phyloP scores from a whole-genome alignment of 92 coral and sea anemone species.

The Porites lobata region DNA sequence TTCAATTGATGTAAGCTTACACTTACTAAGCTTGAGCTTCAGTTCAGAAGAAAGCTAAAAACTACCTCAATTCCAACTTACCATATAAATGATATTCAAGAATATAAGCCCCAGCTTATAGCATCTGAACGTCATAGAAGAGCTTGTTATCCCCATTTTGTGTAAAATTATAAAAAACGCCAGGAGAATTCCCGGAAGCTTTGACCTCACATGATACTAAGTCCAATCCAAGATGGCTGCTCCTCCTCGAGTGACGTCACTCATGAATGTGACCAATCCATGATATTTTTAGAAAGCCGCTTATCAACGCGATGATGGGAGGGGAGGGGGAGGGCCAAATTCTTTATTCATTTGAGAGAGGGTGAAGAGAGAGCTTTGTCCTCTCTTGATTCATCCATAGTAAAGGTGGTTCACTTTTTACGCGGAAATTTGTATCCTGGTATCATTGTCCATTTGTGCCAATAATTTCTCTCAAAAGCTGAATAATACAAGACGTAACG shows the following conservation, averaged over 20 bases:
- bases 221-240: slow-evolving; percentile 41
- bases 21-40: no score
- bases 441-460: no score
- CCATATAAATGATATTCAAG: slow-evolving; percentile 89
- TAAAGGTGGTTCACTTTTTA: no score
- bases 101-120: slow-evolving; percentile 88
- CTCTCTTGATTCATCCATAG: no score
- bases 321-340: neutral
- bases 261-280: slow-evolving; percentile 67
- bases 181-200: slow-evolving; percentile 19
- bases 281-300: slow-evolving; percentile 32
- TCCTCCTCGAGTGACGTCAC: slow-evolving; percentile 21
- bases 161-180: neutral
- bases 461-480: no score
- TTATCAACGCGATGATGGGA: neutral
- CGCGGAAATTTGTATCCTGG: no score
- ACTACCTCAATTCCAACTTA: slow-evolving; percentile 53
- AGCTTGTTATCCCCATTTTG: slow-evolving; percentile 56
- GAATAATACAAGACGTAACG: no score
- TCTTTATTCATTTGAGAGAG: no score
- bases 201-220: neutral
- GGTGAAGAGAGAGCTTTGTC: no score
- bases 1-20: no score
- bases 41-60: neutral
- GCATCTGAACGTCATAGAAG: slow-evolving; percentile 80